Evolutionary conservation across 2,113 vertebrate species (phyloP).

Genomic region (Xenopus laevis): DNA sequence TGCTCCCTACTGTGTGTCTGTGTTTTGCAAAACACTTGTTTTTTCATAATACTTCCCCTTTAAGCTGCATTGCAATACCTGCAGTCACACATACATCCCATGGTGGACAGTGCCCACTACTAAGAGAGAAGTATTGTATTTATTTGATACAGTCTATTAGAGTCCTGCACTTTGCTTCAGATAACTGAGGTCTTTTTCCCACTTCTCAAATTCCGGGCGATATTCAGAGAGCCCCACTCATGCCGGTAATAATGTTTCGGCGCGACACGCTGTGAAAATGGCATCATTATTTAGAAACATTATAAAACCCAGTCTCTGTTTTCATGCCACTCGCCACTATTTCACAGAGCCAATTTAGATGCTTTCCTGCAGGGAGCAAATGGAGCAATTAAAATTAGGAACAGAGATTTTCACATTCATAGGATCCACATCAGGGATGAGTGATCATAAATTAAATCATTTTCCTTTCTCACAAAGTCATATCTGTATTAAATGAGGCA

Average conservation of each 20-base stretch:
- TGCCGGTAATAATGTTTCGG: conserved; percentile 66
- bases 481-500: conserved; percentile 58
- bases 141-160: too few species aligned
- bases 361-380: conserved; percentile 72
- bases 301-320: conserved; percentile 75
- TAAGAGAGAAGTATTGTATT: too few species aligned
- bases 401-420: conserved; percentile 74
- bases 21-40: too few species aligned
- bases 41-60: too few species aligned
- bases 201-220: background rate
- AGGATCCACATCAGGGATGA: conserved; percentile 69
- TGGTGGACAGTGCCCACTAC: too few species aligned
- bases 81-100: too few species aligned
- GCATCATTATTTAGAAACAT: conserved; percentile 81
- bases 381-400: conserved; percentile 80
- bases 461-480: conserved; percentile 66
- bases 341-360: conserved; percentile 75
- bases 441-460: conserved; percentile 75
- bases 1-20: too few species aligned
- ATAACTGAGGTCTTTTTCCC: conserved; percentile 1
- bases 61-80: too few species aligned
- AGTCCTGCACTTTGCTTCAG: background rate
- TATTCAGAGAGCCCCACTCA: background rate
- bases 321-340: conserved; percentile 75
- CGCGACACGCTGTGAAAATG: conserved; percentile 77